Evolutionary conservation across 2,888 invertebrate species (phyloP).

Genomic region (Danaus chrysippus): DNA sequence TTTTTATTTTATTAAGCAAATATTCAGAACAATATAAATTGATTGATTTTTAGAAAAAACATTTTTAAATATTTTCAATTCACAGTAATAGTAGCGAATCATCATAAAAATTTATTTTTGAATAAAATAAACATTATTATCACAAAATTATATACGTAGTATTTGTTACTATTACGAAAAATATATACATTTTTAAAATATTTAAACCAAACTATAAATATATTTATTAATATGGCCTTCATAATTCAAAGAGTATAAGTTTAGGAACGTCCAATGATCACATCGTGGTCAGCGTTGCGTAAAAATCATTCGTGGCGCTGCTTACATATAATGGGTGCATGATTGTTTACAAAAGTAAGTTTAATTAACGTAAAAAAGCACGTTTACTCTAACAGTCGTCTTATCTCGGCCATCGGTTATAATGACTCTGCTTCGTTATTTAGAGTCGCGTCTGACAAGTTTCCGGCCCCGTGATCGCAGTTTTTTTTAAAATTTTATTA

Average conservation of each 20-base stretch:
- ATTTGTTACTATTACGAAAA: too few relatives aligned
- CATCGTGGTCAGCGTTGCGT: slow-evolving; percentile 51
- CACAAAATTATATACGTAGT: too few relatives aligned
- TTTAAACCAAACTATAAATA: too few relatives aligned
- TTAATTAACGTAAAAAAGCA: slow-evolving; percentile 78
- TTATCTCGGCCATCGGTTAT: slow-evolving; percentile 63
- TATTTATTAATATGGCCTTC: background rate
- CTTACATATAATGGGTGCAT: slow-evolving; percentile 66
- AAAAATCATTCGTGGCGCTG: slow-evolving; percentile 52
- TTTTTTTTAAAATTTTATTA: slow-evolving; percentile 67
- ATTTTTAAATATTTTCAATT: too few relatives aligned
- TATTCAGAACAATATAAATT: too few relatives aligned
- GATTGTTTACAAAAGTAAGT: slow-evolving; percentile 74
- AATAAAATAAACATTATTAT: too few relatives aligned
- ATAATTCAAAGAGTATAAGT: background rate
- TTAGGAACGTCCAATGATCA: background rate
- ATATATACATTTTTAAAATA: too few relatives aligned
- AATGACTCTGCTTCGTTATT: slow-evolving; percentile 77
- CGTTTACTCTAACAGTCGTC: slow-evolving; percentile 71
- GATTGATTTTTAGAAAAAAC: too few relatives aligned
- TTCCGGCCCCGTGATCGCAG: slow-evolving; percentile 64
- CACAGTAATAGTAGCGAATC: too few relatives aligned
- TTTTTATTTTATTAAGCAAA: too few relatives aligned
- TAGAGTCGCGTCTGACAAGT: slow-evolving; percentile 61
- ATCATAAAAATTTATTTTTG: too few relatives aligned